Conservation (phyloP, 2,888 invertebrate genomes). For the Cordilura impudica region DNA sequence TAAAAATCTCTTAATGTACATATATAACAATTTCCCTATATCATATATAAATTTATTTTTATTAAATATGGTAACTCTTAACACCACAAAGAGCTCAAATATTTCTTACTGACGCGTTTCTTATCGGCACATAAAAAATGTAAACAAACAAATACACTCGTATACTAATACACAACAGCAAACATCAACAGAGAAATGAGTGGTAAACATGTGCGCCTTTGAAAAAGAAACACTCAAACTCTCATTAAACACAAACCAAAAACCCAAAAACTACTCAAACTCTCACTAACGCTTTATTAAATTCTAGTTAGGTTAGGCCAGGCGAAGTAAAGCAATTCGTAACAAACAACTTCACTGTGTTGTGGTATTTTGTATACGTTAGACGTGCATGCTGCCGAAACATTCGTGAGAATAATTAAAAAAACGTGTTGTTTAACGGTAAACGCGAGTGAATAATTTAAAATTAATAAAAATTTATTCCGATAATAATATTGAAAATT, state of each 20-base stretch:
- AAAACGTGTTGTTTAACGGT: neutral
- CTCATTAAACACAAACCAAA: constrained; percentile 42
- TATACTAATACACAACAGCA: neutral
- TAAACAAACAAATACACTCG: constrained; percentile 33
- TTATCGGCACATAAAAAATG: constrained; percentile 13
- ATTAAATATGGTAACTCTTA: constrained; percentile 11
- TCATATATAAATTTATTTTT: too few relatives aligned
- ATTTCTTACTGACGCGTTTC: neutral
- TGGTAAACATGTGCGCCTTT: constrained; percentile 7
- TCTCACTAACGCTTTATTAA: constrained; percentile 44
- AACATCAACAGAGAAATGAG: constrained; percentile 34
- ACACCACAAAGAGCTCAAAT: neutral
- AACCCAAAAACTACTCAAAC: constrained; percentile 32
- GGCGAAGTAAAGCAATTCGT: constrained; percentile 10
- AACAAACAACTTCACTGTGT: constrained; percentile 47
- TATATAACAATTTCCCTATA: too few relatives aligned
- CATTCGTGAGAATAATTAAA: neutral
- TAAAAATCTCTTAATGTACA: too few relatives aligned
- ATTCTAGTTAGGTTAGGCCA: constrained; percentile 27
- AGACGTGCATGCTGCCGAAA: constrained; percentile 11
- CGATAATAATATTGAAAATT: too few relatives aligned
- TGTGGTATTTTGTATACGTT: constrained; percentile 41
- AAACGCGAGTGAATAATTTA: too few relatives aligned
- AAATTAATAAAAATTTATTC: too few relatives aligned
- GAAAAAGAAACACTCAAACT: constrained; percentile 4